A percentile compares a stretch with the other conserved stretches of the same genome.
phyloP scores from a whole-genome alignment of 2,888 invertebrate species.

The Hyposoter dolosus region DNA sequence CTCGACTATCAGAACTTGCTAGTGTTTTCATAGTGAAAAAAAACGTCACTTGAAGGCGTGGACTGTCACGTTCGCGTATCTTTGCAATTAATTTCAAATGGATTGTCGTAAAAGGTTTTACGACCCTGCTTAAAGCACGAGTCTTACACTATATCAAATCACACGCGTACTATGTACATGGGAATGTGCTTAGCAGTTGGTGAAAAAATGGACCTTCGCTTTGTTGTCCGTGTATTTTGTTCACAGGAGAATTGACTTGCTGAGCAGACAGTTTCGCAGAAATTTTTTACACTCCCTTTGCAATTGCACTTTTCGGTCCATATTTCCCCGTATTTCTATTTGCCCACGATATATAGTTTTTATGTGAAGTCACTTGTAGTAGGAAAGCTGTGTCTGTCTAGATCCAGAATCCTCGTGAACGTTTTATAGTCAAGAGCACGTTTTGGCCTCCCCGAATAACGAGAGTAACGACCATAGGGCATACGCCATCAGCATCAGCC shows the following conservation, averaged over 20 bases:
- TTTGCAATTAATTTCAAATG: conserved; percentile 75
- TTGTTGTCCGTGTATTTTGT: neutral
- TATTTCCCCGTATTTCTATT: conserved; percentile 13
- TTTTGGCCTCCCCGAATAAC: conserved; percentile 54
- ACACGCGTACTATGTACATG: conserved; percentile 16
- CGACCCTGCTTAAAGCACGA: conserved; percentile 53
- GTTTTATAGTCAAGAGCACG: conserved; percentile 59
- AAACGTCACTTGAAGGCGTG: conserved; percentile 18
- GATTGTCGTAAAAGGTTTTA: conserved; percentile 74
- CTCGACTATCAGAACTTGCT: conserved; percentile 33
- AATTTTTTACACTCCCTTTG: neutral
- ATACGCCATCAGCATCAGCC: conserved; percentile 34
- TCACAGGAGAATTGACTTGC: neutral
- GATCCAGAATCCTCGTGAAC: conserved; percentile 41
- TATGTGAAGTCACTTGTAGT: conserved; percentile 4
- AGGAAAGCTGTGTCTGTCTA: conserved; percentile 11
- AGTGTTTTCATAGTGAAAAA: conserved; percentile 45
- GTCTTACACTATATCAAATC: conserved; percentile 50
- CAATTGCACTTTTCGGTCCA: neutral
- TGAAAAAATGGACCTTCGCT: conserved; percentile 21
- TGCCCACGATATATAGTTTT: conserved; percentile 12
- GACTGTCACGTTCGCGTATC: conserved; percentile 64
- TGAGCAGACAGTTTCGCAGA: neutral
- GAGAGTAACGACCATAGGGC: conserved; percentile 64
- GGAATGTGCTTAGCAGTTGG: conserved; percentile 4